Evolutionary conservation across 2,888 invertebrate genomes (phyloP).

Genomic region (Pachycephus smyrnensis): DNA sequence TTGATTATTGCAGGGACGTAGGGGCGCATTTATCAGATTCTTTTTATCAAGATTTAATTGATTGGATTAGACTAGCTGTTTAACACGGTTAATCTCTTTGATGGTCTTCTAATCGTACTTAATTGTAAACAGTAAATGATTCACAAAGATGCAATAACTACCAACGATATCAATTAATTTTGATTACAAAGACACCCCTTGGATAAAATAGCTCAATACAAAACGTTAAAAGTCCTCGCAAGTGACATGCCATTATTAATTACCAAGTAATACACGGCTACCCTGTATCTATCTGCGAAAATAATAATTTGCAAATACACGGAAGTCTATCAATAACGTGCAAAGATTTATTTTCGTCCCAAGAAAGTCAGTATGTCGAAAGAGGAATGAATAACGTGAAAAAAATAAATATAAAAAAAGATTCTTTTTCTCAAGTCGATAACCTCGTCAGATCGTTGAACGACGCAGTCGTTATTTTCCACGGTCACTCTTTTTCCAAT

Average conservation of each 20-base stretch:
- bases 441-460: constrained; percentile 29
- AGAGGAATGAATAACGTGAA: not conserved
- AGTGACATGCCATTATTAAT: not conserved
- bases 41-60: not conserved
- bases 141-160: not conserved
- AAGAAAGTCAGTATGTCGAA: not conserved
- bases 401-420: too few relatives aligned
- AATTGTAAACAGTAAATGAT: constrained; percentile 6
- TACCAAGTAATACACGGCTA: not conserved
- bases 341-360: not conserved
- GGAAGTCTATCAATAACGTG: not conserved
- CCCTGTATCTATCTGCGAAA: not conserved
- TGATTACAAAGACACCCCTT: not conserved
- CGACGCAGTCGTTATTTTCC: constrained; percentile 21
- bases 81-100: not conserved
- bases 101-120: constrained; percentile 18
- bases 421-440: not conserved
- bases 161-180: not conserved
- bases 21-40: not conserved
- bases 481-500: not conserved
- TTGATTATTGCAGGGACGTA: constrained; percentile 8
- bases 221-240: not conserved
- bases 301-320: not conserved
- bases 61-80: not conserved
- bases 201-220: not conserved